Conservation (phyloP, 2,113 vertebrate species). For the Furnarius figulus region DNA sequence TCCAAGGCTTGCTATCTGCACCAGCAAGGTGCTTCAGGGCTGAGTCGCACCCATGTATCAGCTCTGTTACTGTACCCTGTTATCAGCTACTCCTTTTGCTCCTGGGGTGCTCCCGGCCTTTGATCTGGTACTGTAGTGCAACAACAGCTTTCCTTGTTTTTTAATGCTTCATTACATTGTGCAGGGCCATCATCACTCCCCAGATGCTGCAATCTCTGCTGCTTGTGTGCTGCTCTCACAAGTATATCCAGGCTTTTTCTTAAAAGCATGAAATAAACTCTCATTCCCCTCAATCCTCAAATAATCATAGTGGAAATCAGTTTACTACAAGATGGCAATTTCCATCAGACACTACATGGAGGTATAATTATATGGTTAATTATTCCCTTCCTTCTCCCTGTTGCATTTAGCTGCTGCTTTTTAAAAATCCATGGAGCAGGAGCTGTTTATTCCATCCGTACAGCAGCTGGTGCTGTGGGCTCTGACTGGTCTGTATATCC, state of each 20-base stretch:
- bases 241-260: background rate
- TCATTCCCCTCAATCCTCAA: background rate
- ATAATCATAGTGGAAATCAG: background rate
- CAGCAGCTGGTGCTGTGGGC: background rate
- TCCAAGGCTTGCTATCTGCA: background rate
- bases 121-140: background rate
- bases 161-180: background rate
- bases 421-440: background rate
- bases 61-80: background rate
- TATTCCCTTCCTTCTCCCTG: background rate
- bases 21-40: background rate
- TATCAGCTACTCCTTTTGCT: constrained; percentile 18
- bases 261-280: background rate
- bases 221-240: background rate
- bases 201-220: background rate
- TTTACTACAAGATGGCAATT: background rate
- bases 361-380: background rate
- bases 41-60: background rate
- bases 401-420: background rate
- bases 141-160: background rate
- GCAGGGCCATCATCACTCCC: background rate
- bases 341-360: background rate
- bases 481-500: background rate
- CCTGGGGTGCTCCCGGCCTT: constrained; percentile 10
- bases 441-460: background rate